A percentile compares a stretch with the other conserved stretches of the same genome.
Conservation (phyloP, 2,888 invertebrate species). For the Watsonalla cultraria region DNA sequence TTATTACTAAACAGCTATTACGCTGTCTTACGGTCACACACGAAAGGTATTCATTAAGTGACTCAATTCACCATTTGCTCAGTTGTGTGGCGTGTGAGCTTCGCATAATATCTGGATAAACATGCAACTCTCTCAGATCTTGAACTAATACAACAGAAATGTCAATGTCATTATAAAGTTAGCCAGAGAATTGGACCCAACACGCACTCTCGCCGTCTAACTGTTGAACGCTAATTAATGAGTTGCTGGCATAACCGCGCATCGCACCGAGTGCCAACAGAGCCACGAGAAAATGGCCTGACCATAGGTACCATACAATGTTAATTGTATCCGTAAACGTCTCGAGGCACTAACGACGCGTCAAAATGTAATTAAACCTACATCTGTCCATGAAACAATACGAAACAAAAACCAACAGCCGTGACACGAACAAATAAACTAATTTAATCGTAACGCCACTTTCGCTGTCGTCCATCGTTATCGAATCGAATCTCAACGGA, state of each 20-base stretch:
- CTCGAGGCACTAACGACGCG: not conserved
- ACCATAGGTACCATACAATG: not conserved
- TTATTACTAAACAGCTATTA: constrained; percentile 26
- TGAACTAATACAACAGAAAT: too few species aligned
- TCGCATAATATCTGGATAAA: too few species aligned
- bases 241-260: not conserved
- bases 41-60: not conserved
- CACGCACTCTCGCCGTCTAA: not conserved
- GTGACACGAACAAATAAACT: constrained; percentile 42
- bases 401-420: constrained; percentile 28
- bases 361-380: constrained; percentile 8
- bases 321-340: not conserved
- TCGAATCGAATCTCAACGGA: constrained; percentile 50
- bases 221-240: not conserved
- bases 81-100: too few species aligned
- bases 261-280: not conserved
- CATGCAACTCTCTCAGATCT: too few species aligned
- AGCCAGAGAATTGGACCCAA: not conserved
- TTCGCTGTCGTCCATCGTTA: constrained; percentile 20
- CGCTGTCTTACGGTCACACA: constrained; percentile 22
- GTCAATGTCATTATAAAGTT: not conserved
- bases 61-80: too few species aligned
- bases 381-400: constrained; percentile 15
- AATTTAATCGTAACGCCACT: constrained; percentile 25
- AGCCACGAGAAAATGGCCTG: not conserved